phyloP scores from a whole-genome alignment of 2,113 vertebrate genomes.

The Monarcha castaneiventris region DNA sequence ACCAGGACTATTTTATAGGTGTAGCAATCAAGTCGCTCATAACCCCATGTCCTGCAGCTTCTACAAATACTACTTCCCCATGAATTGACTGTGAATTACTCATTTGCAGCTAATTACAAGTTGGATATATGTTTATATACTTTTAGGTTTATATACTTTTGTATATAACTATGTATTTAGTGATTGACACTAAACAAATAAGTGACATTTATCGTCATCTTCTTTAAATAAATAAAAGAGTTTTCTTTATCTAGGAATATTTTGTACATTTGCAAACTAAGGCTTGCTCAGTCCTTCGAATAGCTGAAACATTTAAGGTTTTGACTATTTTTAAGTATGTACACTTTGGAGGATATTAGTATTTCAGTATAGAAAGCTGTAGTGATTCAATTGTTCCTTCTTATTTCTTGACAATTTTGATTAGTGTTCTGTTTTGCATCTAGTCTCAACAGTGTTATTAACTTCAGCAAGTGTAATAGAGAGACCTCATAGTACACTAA shows the following conservation, averaged over 20 bases:
- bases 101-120: background rate
- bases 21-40: background rate
- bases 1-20: background rate
- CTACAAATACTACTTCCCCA: background rate
- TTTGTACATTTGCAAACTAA: background rate
- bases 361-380: background rate
- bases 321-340: constrained; percentile 50
- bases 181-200: background rate
- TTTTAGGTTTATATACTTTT: background rate
- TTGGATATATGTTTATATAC: background rate
- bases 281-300: background rate
- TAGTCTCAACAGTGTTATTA: constrained; percentile 60
- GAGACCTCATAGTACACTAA: constrained; percentile 27
- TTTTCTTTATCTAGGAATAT: background rate
- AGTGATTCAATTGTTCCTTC: background rate
- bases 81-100: background rate
- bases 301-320: constrained; percentile 10
- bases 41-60: background rate
- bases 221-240: background rate
- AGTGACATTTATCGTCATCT: background rate
- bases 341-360: constrained; percentile 38
- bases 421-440: constrained; percentile 57
- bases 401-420: background rate
- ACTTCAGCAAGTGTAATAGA: constrained; percentile 56
- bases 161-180: background rate